Percentiles rank a stretch among this genome's conserved stretches.
These are phyloP conservation scores for Diaperis boleti DNA, from an alignment of 2,888 invertebrate species.

Conservation along the genomic window DNA sequence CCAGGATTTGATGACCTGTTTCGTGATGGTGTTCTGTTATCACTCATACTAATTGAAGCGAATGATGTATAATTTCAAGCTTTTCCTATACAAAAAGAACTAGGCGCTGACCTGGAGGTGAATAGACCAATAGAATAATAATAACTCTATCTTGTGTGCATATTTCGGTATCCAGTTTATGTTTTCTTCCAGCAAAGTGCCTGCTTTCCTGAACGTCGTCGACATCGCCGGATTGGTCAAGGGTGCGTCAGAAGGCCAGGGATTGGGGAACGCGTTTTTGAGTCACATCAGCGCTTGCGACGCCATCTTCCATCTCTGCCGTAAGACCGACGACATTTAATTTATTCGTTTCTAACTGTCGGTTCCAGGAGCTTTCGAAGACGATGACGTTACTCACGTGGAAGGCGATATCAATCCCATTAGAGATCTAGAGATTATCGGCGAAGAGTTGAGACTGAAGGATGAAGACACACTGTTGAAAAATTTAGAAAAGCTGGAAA, in stretches of 20 bases:
- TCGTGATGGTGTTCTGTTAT: too few relatives aligned
- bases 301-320: constrained; percentile 95
- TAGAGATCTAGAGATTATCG: constrained; percentile 96
- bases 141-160: too few relatives aligned
- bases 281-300: constrained; percentile 99
- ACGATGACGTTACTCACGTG: constrained; percentile 97
- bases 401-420: constrained; percentile 99
- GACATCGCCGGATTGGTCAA: constrained; percentile 99
- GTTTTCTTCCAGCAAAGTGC: constrained; percentile 95
- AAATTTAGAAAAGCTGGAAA: constrained; percentile 88
- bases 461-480: constrained; percentile 90
- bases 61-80: too few relatives aligned
- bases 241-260: constrained; percentile 98
- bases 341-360: background rate
- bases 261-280: constrained; percentile 97
- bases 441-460: constrained; percentile 94
- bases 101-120: too few relatives aligned
- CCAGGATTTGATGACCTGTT: too few relatives aligned
- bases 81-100: too few relatives aligned
- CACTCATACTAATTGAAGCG: too few relatives aligned
- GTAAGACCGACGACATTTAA: constrained; percentile 71
- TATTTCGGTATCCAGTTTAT: too few relatives aligned
- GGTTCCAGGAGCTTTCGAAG: constrained; percentile 92
- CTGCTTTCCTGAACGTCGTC: constrained; percentile 96
- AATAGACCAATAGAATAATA: too few relatives aligned